phyloP scores from a whole-genome alignment of 1,140 invertebrate genomes.

The Bombus haemorrhoidalis region DNA sequence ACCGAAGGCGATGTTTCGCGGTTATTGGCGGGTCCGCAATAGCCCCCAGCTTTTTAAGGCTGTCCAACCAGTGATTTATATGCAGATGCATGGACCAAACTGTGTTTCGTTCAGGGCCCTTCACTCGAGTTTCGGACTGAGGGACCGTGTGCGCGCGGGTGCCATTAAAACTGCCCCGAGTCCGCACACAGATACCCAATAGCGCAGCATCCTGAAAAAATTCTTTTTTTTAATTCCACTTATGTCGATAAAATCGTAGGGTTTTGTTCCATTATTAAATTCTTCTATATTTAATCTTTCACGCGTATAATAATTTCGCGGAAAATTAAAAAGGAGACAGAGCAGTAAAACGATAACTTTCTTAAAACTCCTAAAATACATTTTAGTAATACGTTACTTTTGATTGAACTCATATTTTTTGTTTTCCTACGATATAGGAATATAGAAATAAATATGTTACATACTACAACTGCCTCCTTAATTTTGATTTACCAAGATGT shows the following conservation, averaged over 20 bases:
- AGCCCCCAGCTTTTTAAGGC: slow-evolving; percentile 64
- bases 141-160: slow-evolving; percentile 35
- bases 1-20: slow-evolving; percentile 62
- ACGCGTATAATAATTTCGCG: too few species aligned
- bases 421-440: too few species aligned
- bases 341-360: too few species aligned
- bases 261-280: too few species aligned
- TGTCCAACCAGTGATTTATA: slow-evolving; percentile 77
- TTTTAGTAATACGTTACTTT: too few species aligned
- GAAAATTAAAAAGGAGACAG: too few species aligned
- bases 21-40: slow-evolving; percentile 66
- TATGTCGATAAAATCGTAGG: not conserved
- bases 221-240: not conserved
- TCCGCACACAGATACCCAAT: slow-evolving; percentile 55
- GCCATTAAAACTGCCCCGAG: slow-evolving; percentile 71
- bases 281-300: not conserved
- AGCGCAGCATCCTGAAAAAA: slow-evolving; percentile 62
- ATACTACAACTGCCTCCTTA: too few species aligned
- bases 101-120: slow-evolving; percentile 62
- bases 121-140: slow-evolving; percentile 35
- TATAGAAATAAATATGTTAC: too few species aligned
- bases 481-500: not conserved
- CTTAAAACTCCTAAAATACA: too few species aligned
- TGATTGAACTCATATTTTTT: too few species aligned
- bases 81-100: slow-evolving; percentile 74